phyloP scores from a whole-genome alignment of 2,797 vertebrate genomes.

The Acropternis orthonyx region DNA sequence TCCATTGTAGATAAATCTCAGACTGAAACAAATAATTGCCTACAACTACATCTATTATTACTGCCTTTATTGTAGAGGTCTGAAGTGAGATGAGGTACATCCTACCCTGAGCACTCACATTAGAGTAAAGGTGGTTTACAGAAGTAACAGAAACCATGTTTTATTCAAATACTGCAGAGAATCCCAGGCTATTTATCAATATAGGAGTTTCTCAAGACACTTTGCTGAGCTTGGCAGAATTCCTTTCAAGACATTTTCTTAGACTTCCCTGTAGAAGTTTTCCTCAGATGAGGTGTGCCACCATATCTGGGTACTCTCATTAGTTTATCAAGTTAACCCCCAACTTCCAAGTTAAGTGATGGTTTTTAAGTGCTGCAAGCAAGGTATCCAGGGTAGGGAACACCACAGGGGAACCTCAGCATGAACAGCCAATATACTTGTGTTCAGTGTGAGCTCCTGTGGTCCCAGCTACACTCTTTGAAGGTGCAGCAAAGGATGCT shows the following conservation, averaged over 20 bases:
- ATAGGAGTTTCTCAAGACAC: neutral
- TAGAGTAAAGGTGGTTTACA: neutral
- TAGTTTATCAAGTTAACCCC: neutral
- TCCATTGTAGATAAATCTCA: neutral
- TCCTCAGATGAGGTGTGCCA: neutral
- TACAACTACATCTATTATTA: neutral
- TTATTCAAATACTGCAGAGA: neutral
- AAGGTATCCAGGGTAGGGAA: neutral
- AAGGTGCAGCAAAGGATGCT: neutral
- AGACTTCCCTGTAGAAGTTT: neutral
- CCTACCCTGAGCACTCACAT: neutral
- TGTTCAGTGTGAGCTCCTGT: neutral
- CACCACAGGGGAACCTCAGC: neutral
- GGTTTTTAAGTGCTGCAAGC: neutral
- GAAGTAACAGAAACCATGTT: neutral
- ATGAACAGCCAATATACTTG: neutral
- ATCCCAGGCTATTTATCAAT: neutral
- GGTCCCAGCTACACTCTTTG: neutral
- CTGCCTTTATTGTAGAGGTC: neutral
- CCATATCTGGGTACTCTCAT: neutral
- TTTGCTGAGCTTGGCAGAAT: neutral
- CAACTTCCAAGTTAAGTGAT: neutral
- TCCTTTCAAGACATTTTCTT: neutral
- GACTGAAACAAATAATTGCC: neutral
- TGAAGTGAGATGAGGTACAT: neutral